phyloP scores from a whole-genome alignment of 2,113 vertebrate genomes.

The Oreochromis tanganicae region DNA sequence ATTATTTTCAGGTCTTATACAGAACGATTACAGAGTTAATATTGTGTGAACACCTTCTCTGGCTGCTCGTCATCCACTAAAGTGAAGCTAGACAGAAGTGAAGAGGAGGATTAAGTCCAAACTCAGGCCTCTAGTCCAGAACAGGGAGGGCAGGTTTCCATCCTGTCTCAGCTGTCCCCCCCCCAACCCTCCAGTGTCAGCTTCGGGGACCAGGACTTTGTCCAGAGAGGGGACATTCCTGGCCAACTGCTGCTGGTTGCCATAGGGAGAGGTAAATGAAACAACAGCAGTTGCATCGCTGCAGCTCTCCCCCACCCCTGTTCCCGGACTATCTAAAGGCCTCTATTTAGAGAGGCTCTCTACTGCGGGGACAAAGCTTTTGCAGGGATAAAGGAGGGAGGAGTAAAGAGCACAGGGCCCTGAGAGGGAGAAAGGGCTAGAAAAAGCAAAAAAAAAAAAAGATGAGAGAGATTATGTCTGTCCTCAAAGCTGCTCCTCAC shows the following conservation, averaged over 20 bases:
- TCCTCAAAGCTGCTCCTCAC: slow-evolving; percentile 47
- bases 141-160: slow-evolving; percentile 52
- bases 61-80: slow-evolving; percentile 33
- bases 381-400: slow-evolving; percentile 64
- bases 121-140: slow-evolving; percentile 40
- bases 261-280: slow-evolving; percentile 90
- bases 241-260: slow-evolving; percentile 85
- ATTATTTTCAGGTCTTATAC: slow-evolving; percentile 3
- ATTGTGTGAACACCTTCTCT: slow-evolving; percentile 31
- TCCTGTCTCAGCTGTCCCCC: slow-evolving; percentile 65
- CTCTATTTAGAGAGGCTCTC: slow-evolving; percentile 76
- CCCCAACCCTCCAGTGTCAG: slow-evolving; percentile 42
- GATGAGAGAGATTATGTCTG: slow-evolving; percentile 62
- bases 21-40: slow-evolving; percentile 25
- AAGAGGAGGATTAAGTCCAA: slow-evolving; percentile 57
- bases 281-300: slow-evolving; percentile 80
- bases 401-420: slow-evolving; percentile 57
- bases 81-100: slow-evolving; percentile 44
- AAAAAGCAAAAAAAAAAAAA: slow-evolving; percentile 37
- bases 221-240: slow-evolving; percentile 94
- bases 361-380: slow-evolving; percentile 68
- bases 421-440: slow-evolving; percentile 42
- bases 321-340: slow-evolving; percentile 70
- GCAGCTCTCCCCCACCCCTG: slow-evolving; percentile 45
- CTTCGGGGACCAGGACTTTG: slow-evolving; percentile 84